Conservation (phyloP, 2,888 invertebrate genomes). For the Xestia rhomboidea region DNA sequence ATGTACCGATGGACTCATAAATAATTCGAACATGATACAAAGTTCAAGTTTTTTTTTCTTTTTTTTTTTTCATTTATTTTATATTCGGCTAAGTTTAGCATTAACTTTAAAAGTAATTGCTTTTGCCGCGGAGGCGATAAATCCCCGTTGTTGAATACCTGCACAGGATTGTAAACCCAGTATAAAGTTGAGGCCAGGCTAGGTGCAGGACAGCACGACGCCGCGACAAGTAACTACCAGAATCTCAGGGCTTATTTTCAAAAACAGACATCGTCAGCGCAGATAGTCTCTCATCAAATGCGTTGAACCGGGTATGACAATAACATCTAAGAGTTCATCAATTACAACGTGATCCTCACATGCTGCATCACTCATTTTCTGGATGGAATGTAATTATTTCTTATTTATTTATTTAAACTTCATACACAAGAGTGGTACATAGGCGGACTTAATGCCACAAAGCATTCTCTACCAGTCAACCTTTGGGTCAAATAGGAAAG, state of each 20-base stretch:
- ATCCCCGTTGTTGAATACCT: slow-evolving; percentile 46
- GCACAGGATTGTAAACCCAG: slow-evolving; percentile 76
- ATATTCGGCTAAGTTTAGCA: slow-evolving; percentile 8
- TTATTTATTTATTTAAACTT: too few species aligned
- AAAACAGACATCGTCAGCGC: slow-evolving; percentile 57
- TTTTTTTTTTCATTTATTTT: background rate
- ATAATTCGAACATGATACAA: background rate
- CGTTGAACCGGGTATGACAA: slow-evolving; percentile 73
- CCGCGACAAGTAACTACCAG: slow-evolving; percentile 63
- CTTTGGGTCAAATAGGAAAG: too few species aligned
- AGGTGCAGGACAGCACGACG: slow-evolving; percentile 49
- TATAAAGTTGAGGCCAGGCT: slow-evolving; percentile 64
- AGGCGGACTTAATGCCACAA: too few species aligned
- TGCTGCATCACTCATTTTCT: slow-evolving; percentile 20
- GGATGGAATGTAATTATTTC: too few species aligned
- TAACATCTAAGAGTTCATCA: slow-evolving; percentile 34
- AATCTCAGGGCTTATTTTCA: slow-evolving; percentile 45
- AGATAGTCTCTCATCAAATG: slow-evolving; percentile 66
- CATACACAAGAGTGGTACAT: too few species aligned
- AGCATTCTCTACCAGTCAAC: too few species aligned
- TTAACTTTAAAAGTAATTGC: slow-evolving; percentile 7
- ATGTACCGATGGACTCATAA: background rate
- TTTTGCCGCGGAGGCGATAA: slow-evolving; percentile 5
- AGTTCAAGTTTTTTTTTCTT: background rate
- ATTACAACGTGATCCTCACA: slow-evolving; percentile 15